Conservation (phyloP, 2,113 vertebrate species). For the Athene noctua region DNA sequence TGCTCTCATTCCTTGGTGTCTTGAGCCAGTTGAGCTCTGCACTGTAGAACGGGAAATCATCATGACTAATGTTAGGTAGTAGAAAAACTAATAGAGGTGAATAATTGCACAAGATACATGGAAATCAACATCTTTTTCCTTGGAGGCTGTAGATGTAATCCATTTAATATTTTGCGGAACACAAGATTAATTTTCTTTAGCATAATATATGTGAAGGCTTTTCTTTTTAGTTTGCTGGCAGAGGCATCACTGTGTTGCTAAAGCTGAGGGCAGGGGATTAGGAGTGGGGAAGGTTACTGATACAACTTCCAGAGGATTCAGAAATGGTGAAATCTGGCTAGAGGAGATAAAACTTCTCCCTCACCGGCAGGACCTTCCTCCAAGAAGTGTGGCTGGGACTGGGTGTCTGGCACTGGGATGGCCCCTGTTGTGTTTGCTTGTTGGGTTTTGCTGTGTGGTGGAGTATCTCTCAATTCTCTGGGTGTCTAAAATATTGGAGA, state of each 20-base stretch:
- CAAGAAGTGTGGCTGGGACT: neutral
- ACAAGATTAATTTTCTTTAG: constrained; percentile 51
- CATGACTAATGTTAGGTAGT: neutral
- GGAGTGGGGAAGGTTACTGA: neutral
- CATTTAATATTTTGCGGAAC: constrained; percentile 57
- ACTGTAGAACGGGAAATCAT: neutral
- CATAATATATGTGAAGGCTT: constrained; percentile 9
- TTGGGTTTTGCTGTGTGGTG: neutral
- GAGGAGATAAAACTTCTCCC: neutral
- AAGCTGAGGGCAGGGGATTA: constrained; percentile 8
- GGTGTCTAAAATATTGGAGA: neutral
- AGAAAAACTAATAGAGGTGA: constrained; percentile 31
- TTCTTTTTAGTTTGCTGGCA: constrained; percentile 11
- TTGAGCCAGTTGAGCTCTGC: neutral
- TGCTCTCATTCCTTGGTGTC: neutral
- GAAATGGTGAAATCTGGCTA: neutral
- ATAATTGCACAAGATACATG: constrained; percentile 34
- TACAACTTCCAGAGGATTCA: constrained; percentile 8
- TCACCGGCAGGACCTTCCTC: neutral
- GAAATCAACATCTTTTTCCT: constrained; percentile 34
- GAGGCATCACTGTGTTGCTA: neutral
- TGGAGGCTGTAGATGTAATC: constrained; percentile 53
- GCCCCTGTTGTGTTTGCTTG: neutral
- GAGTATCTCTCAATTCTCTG: neutral
- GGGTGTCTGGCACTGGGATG: neutral